Conservation (phyloP, 2,888 invertebrate species). For the Synanthedon andrenaeformis region DNA sequence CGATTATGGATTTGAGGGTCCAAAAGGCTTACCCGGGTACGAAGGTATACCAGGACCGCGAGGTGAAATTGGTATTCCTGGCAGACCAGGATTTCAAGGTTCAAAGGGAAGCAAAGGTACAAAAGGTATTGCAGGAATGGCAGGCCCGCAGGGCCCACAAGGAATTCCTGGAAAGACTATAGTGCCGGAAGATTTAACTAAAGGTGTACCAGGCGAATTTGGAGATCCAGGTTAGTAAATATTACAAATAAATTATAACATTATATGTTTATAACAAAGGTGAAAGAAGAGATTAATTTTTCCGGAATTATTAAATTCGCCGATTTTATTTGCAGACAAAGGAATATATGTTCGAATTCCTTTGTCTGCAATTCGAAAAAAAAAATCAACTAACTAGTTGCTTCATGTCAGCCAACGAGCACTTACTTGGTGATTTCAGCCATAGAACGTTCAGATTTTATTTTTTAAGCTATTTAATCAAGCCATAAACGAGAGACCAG, state of each 20-base stretch:
- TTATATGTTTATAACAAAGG: neutral
- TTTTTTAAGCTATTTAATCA: too few relatives aligned
- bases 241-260: neutral
- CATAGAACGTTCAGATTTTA: too few relatives aligned
- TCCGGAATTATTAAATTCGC: too few relatives aligned
- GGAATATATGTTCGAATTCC: too few relatives aligned
- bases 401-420: too few relatives aligned
- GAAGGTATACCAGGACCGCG: conserved; percentile 37
- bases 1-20: conserved; percentile 39
- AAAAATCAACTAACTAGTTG: too few relatives aligned
- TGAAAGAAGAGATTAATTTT: too few relatives aligned
- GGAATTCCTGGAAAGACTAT: conserved; percentile 55
- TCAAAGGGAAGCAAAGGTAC: conserved; percentile 54
- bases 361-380: too few relatives aligned
- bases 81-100: conserved; percentile 46
- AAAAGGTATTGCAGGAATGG: conserved; percentile 44
- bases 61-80: conserved; percentile 32
- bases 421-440: too few relatives aligned
- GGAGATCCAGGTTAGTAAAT: conserved; percentile 67
- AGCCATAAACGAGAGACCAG: too few relatives aligned
- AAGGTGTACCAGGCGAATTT: conserved; percentile 60
- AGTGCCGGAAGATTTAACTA: conserved; percentile 28
- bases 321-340: too few relatives aligned
- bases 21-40: conserved; percentile 35
- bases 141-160: conserved; percentile 64